phyloP scores from a whole-genome alignment of 2,888 invertebrate genomes.

The Cosmorhoe ocellata region DNA sequence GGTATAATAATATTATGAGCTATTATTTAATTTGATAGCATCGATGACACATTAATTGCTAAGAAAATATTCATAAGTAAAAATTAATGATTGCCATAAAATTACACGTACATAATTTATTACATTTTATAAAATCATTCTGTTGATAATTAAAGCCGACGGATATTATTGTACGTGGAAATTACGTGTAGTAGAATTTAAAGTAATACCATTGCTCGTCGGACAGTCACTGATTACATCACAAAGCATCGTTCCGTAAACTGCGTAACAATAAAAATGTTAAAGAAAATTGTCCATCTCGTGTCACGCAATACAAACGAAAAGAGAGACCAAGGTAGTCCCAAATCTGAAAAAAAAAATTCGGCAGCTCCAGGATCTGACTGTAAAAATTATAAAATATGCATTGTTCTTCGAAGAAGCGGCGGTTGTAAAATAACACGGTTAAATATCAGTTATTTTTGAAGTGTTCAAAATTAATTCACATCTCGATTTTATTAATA shows the following conservation, averaged over 20 bases:
- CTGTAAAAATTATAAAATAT: too few relatives aligned
- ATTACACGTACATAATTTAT: not conserved
- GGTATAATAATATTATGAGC: too few relatives aligned
- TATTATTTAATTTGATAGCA: too few relatives aligned
- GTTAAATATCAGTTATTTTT: too few relatives aligned
- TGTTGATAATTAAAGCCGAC: not conserved
- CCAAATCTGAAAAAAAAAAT: too few relatives aligned
- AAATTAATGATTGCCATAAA: not conserved
- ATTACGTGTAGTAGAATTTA: slow-evolving; percentile 21
- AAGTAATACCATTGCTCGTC: not conserved
- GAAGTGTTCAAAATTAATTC: too few relatives aligned
- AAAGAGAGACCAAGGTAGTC: not conserved
- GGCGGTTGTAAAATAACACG: too few relatives aligned
- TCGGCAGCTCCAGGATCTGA: too few relatives aligned
- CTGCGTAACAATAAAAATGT: not conserved
- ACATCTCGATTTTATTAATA: too few relatives aligned
- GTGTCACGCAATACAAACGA: not conserved
- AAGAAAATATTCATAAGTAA: too few relatives aligned
- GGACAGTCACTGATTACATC: slow-evolving; percentile 29
- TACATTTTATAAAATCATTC: not conserved
- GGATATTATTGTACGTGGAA: not conserved
- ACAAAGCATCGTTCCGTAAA: not conserved
- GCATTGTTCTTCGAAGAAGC: too few relatives aligned
- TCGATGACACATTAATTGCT: too few relatives aligned
- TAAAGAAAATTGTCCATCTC: not conserved